Base-by-base conservation (phyloP, 1,140 invertebrate species). In the Medauroidea extradentata region DNA sequence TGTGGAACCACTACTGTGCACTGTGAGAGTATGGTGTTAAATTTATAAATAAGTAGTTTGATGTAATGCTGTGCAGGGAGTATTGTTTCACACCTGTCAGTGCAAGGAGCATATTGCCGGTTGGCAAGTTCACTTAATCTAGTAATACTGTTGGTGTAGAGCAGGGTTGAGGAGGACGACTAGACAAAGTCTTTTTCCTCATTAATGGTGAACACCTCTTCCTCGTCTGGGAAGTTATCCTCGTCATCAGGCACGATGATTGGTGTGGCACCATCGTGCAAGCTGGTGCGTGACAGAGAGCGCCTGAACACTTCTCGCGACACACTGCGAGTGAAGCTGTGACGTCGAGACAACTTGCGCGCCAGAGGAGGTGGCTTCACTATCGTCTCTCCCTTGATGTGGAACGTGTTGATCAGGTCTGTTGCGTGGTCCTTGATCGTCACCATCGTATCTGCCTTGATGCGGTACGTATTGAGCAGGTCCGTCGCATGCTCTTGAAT, bases 401-500 rank as follows among this genome's bases (percentile, higher is more conserved):
- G 19, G 34, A 27, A 53, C 11, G 29, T 14, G 5, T 54, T 72
- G 18, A 88, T 65, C 0, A 91, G 74, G 42, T 91, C 85, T 0
- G 79, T 79, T 0, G 88, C 87, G 54, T 86, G 82, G n/a, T n/a
- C n/a, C n/a, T n/a, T n/a, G n/a, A n/a, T n/a, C n/a, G n/a, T n/a
- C n/a, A 74, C 63, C 5, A 63, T 68, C 1, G 78, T 72, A 25
- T 78, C 53, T 23, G 48, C 39, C 25, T 42, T 34, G 19, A 57
- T 29, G 2, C 7, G 19, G 34, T 56, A 53, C 11, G 29, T 14
- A 2, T 54, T 72, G 18, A 88, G 65, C 0, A 91, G 74, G 42
- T 91, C 85, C 0, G 79, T 79, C 0, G 88, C 87, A 53, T 86
- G 82, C 49, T 84, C 75, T 21, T 79, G 78, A 25, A 94, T 91